A percentile compares a stretch with the other conserved stretches of the same genome.
Conservation (phyloP, 2,113 vertebrate species). For the Petrocephalus zakoni region DNA sequence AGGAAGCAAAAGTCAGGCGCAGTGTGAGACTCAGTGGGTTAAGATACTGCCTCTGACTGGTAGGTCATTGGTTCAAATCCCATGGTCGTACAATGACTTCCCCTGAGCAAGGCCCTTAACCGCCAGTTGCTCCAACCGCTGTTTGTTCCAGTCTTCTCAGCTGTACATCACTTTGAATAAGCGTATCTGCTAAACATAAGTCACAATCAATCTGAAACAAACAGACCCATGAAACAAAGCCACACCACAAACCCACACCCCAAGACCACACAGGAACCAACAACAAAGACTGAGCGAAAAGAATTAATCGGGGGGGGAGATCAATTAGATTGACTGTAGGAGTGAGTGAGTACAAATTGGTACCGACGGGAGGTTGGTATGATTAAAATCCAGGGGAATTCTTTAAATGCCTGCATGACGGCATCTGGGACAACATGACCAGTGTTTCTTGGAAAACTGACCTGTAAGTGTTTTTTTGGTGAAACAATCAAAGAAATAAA, state of each 20-base stretch:
- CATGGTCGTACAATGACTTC: not conserved
- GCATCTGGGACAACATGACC: not conserved
- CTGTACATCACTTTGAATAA: not conserved
- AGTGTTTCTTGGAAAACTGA: not conserved
- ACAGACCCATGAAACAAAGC: not conserved
- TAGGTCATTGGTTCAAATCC: not conserved
- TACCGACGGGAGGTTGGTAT: not conserved
- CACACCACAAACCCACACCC: not conserved
- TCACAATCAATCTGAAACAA: not conserved
- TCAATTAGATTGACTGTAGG: not conserved
- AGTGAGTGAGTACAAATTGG: not conserved
- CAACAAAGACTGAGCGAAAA: not conserved
- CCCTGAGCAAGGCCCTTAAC: not conserved
- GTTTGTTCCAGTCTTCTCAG: not conserved
- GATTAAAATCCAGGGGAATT: not conserved
- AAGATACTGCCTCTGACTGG: not conserved
- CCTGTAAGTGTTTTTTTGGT: not conserved
- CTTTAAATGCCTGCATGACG: not conserved
- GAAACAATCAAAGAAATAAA: too few relatives aligned
- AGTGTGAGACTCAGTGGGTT: not conserved
- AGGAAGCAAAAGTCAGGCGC: not conserved
- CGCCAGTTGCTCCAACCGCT: not conserved
- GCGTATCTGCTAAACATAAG: not conserved
- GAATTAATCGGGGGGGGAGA: not conserved
- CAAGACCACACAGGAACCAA: not conserved